Evolutionary conservation across 2,113 vertebrate species (phyloP), one percentile per base, ranked within the genome.

Genomic region (Picathartes gymnocephalus): DNA sequence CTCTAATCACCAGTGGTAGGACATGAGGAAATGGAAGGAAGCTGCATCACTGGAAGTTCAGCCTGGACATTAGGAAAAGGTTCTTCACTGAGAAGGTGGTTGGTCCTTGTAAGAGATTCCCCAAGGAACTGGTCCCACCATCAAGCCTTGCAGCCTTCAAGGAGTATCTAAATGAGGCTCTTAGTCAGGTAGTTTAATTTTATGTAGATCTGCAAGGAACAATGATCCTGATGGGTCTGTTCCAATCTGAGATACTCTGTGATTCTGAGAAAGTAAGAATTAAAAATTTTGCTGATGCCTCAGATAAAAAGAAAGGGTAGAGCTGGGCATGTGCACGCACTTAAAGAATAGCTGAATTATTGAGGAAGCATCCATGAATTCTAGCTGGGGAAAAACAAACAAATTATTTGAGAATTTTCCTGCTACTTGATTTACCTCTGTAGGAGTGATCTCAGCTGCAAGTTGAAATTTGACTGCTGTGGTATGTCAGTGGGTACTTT

Each of bases 201-300:
- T 31, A 28, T 30, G 20, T n/a, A 28, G 19, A 13, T 56, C 27
- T 64, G 23, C 16, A 6, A 56, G 54, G 14, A 73, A 2, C 27
- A 19, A 3, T 56, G 20, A 47, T 72, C 16, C 6, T 58, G 8
- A 15, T 51, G 22, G 10, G 10, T 65, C 28, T 24, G 6, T 35
- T 81, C 25, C 22, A 12, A 27, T 31, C 27, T 0, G 0, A 80
- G 20, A 11, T 47, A 27, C 1, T 66, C 33, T 48, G 22, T 65
- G 44, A 24, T 64, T 64, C n/a, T 58, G 6, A 56, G 35, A 21
- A 65, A 53, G 57, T 40, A 30, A 56, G 4, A 78, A 61, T 39
- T 74, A 42, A 9, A 37, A 37, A 30, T 62, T 69, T 60, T 62
- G 5, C 37, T 15, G 10, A 7, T 70, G 50, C 13, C 11, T 6